A percentile compares a stretch with the other conserved stretches of the same genome.
Conservation (phyloP, 2,113 vertebrate species). For the Podarcis raffonei region DNA sequence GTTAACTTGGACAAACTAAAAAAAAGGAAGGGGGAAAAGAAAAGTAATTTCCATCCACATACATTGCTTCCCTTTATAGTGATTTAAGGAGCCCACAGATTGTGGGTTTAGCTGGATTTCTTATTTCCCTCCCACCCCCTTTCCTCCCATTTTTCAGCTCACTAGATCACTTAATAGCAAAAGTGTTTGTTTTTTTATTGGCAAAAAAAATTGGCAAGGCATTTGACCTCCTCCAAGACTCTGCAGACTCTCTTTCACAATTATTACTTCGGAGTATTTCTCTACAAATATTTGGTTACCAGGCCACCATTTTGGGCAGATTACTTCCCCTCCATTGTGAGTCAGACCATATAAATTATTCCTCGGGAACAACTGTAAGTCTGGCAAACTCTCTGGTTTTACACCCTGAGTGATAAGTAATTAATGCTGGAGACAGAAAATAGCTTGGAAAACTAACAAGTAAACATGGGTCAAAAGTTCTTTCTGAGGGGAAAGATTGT, state of each 20-base stretch:
- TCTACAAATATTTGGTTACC: neutral
- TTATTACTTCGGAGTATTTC: neutral
- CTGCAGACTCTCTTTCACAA: neutral
- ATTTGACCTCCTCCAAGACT: neutral
- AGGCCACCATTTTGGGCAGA: neutral
- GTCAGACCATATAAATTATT: neutral
- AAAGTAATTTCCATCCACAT: neutral
- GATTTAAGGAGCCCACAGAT: neutral
- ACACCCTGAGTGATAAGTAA: neutral
- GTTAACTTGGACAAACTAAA: neutral
- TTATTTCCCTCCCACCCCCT: neutral
- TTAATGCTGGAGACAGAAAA: neutral
- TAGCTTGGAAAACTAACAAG: neutral
- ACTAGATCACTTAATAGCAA: conserved; percentile 11
- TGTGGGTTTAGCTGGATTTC: neutral
- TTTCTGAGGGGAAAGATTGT: neutral
- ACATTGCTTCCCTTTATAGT: neutral
- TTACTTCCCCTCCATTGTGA: neutral
- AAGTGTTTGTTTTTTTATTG: neutral
- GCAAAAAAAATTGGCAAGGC: neutral
- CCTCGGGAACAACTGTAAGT: neutral
- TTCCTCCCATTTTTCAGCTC: neutral
- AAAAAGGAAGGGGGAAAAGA: neutral
- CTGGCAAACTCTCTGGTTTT: neutral
- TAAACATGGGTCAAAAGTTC: neutral